phyloP scores from a whole-genome alignment of 2,113 vertebrate species.

The Scophthalmus maximus region DNA sequence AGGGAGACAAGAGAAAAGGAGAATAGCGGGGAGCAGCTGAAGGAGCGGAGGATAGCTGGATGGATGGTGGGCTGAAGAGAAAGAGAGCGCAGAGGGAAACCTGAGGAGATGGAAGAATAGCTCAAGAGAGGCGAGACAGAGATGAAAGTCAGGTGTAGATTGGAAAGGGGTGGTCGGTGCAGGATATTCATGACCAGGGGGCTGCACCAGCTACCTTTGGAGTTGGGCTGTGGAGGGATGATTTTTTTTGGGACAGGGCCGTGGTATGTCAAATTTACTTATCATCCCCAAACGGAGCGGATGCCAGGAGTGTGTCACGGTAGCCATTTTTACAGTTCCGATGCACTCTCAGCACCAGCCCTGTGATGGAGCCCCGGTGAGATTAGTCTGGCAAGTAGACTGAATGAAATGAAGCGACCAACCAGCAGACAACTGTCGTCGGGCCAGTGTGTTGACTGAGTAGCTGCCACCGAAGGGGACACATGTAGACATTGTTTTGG shows the following conservation, averaged over 20 bases:
- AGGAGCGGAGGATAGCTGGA: constrained; percentile 20
- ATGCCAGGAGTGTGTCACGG: constrained; percentile 66
- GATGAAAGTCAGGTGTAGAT: constrained; percentile 62
- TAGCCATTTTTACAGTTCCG: constrained; percentile 67
- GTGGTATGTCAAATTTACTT: constrained; percentile 65
- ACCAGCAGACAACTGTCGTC: constrained; percentile 59
- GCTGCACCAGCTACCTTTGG: constrained; percentile 15
- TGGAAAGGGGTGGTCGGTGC: constrained; percentile 47
- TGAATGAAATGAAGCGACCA: constrained; percentile 34
- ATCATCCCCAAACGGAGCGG: constrained; percentile 61
- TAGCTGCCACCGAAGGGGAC: constrained; percentile 51
- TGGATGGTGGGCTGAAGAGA: constrained; percentile 20
- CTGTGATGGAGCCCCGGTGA: constrained; percentile 63
- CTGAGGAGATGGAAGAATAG: constrained; percentile 8
- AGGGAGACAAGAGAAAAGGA: constrained; percentile 39
- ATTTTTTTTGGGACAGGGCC: constrained; percentile 62
- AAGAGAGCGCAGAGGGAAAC: constrained; percentile 8
- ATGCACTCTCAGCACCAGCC: constrained; percentile 54
- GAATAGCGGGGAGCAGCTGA: constrained; percentile 45
- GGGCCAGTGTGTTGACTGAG: constrained; percentile 68
- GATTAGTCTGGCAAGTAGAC: constrained; percentile 63
- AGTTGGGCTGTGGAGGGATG: constrained; percentile 45
- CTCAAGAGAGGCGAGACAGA: constrained; percentile 23
- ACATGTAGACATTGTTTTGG: constrained; percentile 62
- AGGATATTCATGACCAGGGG: constrained; percentile 52